phyloP scores from a whole-genome alignment of 2,888 invertebrate species.

The Tuta absoluta region DNA sequence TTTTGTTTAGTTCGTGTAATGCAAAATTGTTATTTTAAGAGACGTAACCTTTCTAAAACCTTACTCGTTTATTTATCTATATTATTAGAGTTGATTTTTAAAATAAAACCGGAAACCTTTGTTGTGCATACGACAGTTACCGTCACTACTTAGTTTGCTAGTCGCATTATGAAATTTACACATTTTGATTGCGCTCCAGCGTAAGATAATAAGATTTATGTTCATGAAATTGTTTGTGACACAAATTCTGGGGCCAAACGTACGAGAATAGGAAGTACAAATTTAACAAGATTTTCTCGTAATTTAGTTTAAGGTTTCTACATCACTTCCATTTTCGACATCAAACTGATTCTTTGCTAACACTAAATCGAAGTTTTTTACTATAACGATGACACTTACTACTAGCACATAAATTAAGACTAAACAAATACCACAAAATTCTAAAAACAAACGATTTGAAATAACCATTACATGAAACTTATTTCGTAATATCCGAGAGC shows the following conservation, averaged over 20 bases:
- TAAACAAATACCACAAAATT: slow-evolving; percentile 6
- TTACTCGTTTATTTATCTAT: not conserved
- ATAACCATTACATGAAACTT: not conserved
- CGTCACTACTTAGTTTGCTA: slow-evolving; percentile 25
- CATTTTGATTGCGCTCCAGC: not conserved
- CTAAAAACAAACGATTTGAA: not conserved
- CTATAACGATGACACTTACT: not conserved
- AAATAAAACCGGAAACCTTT: not conserved
- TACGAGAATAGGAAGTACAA: slow-evolving; percentile 75
- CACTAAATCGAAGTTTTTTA: slow-evolving; percentile 2
- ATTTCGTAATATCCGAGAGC: not conserved
- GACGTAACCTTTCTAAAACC: slow-evolving; percentile 13
- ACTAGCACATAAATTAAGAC: not conserved
- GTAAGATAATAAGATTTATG: slow-evolving; percentile 2
- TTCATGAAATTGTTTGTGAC: slow-evolving; percentile 49
- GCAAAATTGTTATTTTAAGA: slow-evolving; percentile 40
- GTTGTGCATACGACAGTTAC: slow-evolving; percentile 21
- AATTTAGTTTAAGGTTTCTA: slow-evolving; percentile 66
- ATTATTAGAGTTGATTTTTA: not conserved
- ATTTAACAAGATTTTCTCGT: slow-evolving; percentile 66
- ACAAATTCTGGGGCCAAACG: slow-evolving; percentile 74
- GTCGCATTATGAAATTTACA: slow-evolving; percentile 20
- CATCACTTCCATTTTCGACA: slow-evolving; percentile 48
- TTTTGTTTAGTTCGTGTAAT: slow-evolving; percentile 48
- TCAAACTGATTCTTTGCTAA: slow-evolving; percentile 36